Evolutionary conservation across 2,888 invertebrate genomes (phyloP), one percentile per base, ranked within the genome.

Genomic region (Melitaea athalia): DNA sequence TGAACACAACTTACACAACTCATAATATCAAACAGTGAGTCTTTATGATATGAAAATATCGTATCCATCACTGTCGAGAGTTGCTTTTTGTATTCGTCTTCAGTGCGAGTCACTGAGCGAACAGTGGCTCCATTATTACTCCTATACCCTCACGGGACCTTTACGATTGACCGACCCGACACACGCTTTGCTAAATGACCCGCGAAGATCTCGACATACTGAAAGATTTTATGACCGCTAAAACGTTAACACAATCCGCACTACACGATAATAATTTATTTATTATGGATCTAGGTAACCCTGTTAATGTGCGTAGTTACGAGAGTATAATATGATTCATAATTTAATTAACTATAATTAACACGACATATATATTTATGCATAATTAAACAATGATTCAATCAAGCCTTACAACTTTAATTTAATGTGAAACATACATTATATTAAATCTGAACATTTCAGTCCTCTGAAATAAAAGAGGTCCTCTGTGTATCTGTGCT

Each of bases 101-200:
- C 59, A 53, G 59, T 59, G 68, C 68, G 62, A 62, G 62, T 62
- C 64, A 64, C 64, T 68, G 67, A 59, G 59, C 59, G 69, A 66
- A 62, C 66, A 69, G 69, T 67, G 67, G 49, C 68, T 59, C 63
- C 70, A 70, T 73, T 72, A 74, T 67, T 66, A 63, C 45, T 63
- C 63, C 60, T 57, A 50, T 66, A 69, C 62, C 65, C 67, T 67
- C 64, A 62, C 33, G 68, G 68, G 68, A 60, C 67, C 75, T 72
- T 76, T 69, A 72, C 72, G 73, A 71, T 63, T 73, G 74, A 72
- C 74, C 72, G 75, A 67, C 68, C 74, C 65, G 63, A 68, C 68
- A 60, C 63, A 64, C 66, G 70, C 68, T 69, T 61, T 66, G 69
- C 59, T 71, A 69, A 75, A 71, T 73, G 69, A 74, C 68, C 70